Conservation (phyloP, 1,140 invertebrate genomes). For the Battus philenor region DNA sequence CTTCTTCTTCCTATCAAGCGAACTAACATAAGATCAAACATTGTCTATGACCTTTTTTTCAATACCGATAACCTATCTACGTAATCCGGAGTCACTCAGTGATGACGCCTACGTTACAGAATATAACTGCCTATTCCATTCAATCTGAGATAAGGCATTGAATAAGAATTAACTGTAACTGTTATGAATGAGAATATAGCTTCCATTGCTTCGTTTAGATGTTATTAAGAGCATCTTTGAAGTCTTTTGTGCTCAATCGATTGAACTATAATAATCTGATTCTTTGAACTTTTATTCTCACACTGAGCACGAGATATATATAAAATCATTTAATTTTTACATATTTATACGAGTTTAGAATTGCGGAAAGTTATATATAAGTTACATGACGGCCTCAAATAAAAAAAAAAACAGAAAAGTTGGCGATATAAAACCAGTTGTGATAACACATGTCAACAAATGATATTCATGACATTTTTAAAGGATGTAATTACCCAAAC, state of each 20-base stretch:
- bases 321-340: too few species aligned
- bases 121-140: conserved; percentile 41
- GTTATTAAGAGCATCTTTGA: conserved; percentile 14
- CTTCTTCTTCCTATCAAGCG: neutral
- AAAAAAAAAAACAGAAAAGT: too few species aligned
- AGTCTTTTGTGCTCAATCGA: conserved; percentile 9
- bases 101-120: conserved; percentile 59
- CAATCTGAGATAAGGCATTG: conserved; percentile 54
- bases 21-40: conserved; percentile 38
- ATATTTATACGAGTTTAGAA: too few species aligned
- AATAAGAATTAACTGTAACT: conserved; percentile 58
- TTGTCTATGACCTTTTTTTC: conserved; percentile 53
- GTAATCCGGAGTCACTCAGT: conserved; percentile 55
- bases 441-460: too few species aligned
- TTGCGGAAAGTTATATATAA: too few species aligned
- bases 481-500: too few species aligned
- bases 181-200: conserved; percentile 29
- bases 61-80: conserved; percentile 50
- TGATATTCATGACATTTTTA: too few species aligned
- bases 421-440: too few species aligned
- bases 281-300: too few species aligned
- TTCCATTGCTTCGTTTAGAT: conserved; percentile 8
- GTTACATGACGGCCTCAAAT: too few species aligned
- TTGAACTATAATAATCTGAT: too few species aligned
- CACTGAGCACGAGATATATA: too few species aligned